phyloP scores from a whole-genome alignment of 23 tunicate genomes.

The Ascidia mentula region DNA sequence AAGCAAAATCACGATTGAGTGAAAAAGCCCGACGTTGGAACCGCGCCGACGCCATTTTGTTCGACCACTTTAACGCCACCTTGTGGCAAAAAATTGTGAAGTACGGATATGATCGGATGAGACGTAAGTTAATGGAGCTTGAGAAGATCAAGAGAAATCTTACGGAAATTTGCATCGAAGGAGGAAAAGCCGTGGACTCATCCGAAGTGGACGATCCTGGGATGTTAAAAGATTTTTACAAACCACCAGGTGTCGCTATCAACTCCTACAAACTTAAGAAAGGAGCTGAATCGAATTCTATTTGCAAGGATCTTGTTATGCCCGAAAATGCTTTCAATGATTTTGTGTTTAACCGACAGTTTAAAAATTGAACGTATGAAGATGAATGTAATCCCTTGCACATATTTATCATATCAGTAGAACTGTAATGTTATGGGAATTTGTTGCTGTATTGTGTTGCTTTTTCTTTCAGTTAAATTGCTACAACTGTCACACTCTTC shows the following conservation, averaged over 20 bases:
- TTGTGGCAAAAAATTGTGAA: slow-evolving; percentile 32
- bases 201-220: not conserved
- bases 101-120: slow-evolving; percentile 40
- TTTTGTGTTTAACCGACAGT: not conserved
- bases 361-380: no score
- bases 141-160: not conserved
- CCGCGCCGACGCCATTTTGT: slow-evolving; percentile 39
- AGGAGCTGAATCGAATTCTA: not conserved
- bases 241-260: slow-evolving; percentile 30
- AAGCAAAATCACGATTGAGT: slow-evolving; percentile 26
- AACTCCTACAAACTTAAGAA: slow-evolving; percentile 37
- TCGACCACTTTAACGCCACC: slow-evolving; percentile 49
- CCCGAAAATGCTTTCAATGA: slow-evolving; percentile 24
- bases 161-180: slow-evolving; percentile 22
- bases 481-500: no score
- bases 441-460: no score
- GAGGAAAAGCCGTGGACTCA: slow-evolving; percentile 19
- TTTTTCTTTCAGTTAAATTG: no score
- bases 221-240: not conserved
- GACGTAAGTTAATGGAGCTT: not conserved
- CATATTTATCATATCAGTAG: no score
- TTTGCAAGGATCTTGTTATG: slow-evolving; percentile 16
- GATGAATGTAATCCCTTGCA: no score
- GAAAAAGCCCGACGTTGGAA: slow-evolving; percentile 45
- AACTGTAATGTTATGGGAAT: no score